Conservation (phyloP, 2,888 invertebrate species). For the Hemithea aestivaria region DNA sequence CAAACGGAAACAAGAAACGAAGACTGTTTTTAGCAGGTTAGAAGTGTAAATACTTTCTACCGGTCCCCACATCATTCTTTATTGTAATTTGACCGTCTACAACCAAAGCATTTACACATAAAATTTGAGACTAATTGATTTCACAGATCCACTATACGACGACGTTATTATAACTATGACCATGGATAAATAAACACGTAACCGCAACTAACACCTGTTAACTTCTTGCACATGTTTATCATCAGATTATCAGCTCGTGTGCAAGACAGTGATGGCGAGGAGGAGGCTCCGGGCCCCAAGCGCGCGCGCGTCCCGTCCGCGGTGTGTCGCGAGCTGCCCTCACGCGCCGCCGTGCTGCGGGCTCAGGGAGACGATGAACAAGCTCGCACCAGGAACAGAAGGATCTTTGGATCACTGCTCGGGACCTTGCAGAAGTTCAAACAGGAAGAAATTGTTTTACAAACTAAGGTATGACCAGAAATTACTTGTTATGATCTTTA, state of each 20-base stretch:
- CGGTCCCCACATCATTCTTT: too few species aligned
- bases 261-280: slow-evolving; percentile 73
- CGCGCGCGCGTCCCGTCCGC: slow-evolving; percentile 80
- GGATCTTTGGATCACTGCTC: slow-evolving; percentile 97
- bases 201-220: too few species aligned
- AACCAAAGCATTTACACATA: too few species aligned
- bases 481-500: too few species aligned
- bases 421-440: slow-evolving; percentile 98
- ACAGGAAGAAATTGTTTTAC: slow-evolving; percentile 93
- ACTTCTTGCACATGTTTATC: too few species aligned
- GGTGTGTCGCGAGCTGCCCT: slow-evolving; percentile 92
- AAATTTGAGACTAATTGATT: too few species aligned
- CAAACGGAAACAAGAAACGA: slow-evolving; percentile 76
- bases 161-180: too few species aligned
- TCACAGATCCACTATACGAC: too few species aligned
- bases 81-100: too few species aligned
- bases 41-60: too few species aligned
- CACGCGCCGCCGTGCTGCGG: slow-evolving; percentile 75
- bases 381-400: slow-evolving; percentile 89
- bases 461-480: slow-evolving; percentile 81
- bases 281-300: slow-evolving; percentile 55
- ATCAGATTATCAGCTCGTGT: slow-evolving; percentile 67
- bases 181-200: too few species aligned
- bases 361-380: slow-evolving; percentile 91
- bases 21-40: slow-evolving; percentile 79